These are phyloP conservation scores for Ginglymostoma cirratum DNA, from an alignment of 2,113 vertebrate genomes.

Conservation along the genomic window DNA sequence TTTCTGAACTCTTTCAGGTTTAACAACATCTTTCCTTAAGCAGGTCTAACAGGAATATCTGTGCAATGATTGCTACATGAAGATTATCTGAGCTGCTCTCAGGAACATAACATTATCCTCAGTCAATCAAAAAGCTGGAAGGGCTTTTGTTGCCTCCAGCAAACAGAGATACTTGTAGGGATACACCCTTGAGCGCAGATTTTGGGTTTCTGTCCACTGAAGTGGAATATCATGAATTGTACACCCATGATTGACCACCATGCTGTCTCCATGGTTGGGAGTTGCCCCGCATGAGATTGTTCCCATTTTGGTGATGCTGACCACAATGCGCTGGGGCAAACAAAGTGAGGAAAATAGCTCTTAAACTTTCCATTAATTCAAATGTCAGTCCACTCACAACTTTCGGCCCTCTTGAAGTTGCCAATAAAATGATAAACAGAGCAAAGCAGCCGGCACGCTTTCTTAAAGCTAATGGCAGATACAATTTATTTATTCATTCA, in stretches of 20 bases:
- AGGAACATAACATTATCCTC: neutral
- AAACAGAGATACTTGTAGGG: neutral
- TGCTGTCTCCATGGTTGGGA: neutral
- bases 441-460: neutral
- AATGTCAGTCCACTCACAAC: neutral
- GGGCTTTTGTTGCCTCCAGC: neutral
- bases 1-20: too few species aligned
- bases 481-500: neutral
- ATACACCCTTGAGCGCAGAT: neutral
- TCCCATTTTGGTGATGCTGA: neutral
- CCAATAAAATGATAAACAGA: neutral
- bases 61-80: neutral
- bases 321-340: neutral
- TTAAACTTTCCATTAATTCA: neutral
- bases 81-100: neutral
- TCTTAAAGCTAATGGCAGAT: neutral
- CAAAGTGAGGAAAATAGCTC: neutral
- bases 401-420: neutral
- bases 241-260: neutral
- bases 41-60: neutral
- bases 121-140: neutral
- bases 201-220: neutral
- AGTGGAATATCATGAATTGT: neutral
- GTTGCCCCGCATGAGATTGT: neutral
- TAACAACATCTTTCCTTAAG: too few species aligned